A percentile compares a stretch with the other conserved stretches of the same genome.
These are phyloP conservation scores for Notarius quadriscutis DNA, from an alignment of 2,113 vertebrate species.

Conservation along the genomic window DNA sequence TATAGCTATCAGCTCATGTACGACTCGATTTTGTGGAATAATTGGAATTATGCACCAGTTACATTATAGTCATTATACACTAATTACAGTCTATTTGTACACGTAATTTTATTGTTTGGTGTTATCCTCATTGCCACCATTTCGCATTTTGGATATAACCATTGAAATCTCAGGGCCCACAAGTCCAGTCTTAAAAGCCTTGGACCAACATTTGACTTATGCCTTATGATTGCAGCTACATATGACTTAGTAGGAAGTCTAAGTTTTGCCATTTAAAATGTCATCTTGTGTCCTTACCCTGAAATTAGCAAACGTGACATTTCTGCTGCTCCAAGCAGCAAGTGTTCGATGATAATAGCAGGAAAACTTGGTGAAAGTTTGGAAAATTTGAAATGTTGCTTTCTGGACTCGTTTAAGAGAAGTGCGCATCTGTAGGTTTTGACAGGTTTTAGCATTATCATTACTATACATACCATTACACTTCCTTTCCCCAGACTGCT, in stretches of 20 bases:
- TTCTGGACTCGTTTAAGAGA: background rate
- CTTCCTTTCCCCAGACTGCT: background rate
- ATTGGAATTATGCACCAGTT: background rate
- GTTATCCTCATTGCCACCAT: background rate
- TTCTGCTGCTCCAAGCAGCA: slow-evolving; percentile 1
- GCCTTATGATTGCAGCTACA: too few relatives aligned
- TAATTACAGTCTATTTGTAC: background rate
- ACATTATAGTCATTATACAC: background rate
- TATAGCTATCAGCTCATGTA: too few relatives aligned
- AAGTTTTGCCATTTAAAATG: slow-evolving; percentile 27
- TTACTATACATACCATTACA: background rate
- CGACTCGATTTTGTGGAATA: too few relatives aligned
- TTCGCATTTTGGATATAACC: background rate
- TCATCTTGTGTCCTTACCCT: background rate
- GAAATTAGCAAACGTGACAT: slow-evolving; percentile 30
- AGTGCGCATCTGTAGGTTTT: background rate
- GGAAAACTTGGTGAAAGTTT: background rate
- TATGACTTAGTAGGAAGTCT: background rate
- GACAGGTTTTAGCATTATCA: slow-evolving; percentile 24
- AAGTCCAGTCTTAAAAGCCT: background rate
- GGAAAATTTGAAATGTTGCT: background rate
- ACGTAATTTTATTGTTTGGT: background rate
- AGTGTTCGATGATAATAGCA: too few relatives aligned
- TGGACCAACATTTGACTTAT: background rate
- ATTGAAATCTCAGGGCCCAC: background rate